Conservation (phyloP, 1,140 invertebrate genomes). For the Drosophila ercepeae region DNA sequence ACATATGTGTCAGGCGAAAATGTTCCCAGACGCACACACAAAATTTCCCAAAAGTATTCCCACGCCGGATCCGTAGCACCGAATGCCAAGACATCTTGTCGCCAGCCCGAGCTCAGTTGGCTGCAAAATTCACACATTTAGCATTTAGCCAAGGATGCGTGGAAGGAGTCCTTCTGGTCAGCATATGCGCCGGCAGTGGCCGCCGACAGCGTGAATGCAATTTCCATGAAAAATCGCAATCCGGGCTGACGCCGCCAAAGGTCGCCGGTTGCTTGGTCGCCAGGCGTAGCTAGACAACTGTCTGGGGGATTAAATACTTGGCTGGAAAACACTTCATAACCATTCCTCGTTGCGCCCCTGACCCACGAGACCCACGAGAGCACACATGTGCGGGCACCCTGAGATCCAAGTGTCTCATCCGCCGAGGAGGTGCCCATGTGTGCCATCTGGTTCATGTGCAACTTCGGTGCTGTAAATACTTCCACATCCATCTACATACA, state of each 20-base stretch:
- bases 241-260: conserved; percentile 64
- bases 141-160: conserved; percentile 33
- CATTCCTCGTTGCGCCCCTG: not conserved
- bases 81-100: conserved; percentile 44
- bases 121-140: conserved; percentile 59
- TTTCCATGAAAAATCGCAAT: conserved; percentile 79
- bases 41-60: conserved; percentile 56
- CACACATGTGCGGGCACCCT: not conserved
- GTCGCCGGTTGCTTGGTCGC: no score
- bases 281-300: conserved; percentile 8
- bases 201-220: conserved; percentile 40
- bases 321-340: not conserved
- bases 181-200: conserved; percentile 60
- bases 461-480: conserved; percentile 12
- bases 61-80: conserved; percentile 24
- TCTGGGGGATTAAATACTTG: not conserved
- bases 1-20: conserved; percentile 14
- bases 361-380: not conserved
- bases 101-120: conserved; percentile 16
- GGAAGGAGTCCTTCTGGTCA: conserved; percentile 54
- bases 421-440: conserved; percentile 12
- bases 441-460: conserved; percentile 28
- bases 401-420: conserved; percentile 8
- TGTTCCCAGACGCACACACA: not conserved
- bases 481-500: no score